Percentiles rank a stretch among this genome's conserved stretches.
phyloP scores from a whole-genome alignment of 2,888 invertebrate genomes.

The Philonicus albiceps region DNA sequence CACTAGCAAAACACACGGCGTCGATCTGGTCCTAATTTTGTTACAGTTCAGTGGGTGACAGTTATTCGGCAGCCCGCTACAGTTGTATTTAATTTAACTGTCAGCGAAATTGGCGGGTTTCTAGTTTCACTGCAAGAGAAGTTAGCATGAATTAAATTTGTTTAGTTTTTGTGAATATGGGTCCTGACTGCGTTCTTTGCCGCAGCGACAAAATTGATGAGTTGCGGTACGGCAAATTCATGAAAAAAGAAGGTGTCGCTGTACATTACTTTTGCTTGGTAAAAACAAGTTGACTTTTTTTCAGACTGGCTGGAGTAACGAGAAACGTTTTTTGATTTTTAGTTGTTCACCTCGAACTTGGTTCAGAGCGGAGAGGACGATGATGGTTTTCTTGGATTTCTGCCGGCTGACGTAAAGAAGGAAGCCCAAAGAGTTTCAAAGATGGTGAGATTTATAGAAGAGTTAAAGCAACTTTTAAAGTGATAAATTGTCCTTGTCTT shows the following conservation, averaged over 20 bases:
- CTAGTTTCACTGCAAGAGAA: background rate
- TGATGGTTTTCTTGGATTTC: conserved; percentile 78
- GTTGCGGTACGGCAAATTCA: conserved; percentile 67
- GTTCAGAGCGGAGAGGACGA: conserved; percentile 73
- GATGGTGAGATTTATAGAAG: conserved; percentile 67
- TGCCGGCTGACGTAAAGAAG: conserved; percentile 71
- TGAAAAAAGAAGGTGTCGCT: conserved; percentile 66
- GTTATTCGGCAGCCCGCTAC: background rate
- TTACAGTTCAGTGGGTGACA: background rate
- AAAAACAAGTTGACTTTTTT: conserved; percentile 54
- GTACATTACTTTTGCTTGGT: conserved; percentile 83
- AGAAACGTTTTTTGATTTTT: conserved; percentile 52
- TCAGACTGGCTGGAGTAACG: background rate
- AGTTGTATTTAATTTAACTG: background rate
- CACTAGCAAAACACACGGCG: background rate
- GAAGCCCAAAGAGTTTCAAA: conserved; percentile 72
- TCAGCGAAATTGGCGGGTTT: background rate
- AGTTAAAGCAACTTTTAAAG: background rate
- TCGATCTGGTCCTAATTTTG: background rate
- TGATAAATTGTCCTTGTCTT: background rate
- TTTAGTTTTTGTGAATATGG: background rate
- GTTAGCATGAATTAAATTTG: background rate
- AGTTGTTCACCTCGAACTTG: conserved; percentile 77
- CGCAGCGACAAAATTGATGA: conserved; percentile 62
- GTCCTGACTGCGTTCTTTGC: background rate